Conservation (phyloP, 2,888 invertebrate species). For the Leucozona laternaria region DNA sequence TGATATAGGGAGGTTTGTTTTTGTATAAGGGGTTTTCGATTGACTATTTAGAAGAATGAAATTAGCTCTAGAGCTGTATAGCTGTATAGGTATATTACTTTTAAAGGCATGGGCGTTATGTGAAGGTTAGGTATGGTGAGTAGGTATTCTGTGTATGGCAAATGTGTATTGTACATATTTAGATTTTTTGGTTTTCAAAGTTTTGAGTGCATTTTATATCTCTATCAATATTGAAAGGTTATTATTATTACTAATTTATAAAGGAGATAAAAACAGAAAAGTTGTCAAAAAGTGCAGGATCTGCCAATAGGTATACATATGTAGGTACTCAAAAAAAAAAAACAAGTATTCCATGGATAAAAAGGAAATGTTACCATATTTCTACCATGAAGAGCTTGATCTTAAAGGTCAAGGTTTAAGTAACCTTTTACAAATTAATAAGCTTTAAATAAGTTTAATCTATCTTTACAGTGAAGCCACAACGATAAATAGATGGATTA, state of each 20-base stretch:
- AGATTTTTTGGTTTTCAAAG: neutral
- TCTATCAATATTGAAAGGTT: neutral
- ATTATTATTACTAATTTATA: neutral
- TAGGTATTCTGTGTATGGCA: neutral
- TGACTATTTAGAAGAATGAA: constrained; percentile 15
- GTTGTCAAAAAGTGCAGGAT: neutral
- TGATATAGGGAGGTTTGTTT: neutral
- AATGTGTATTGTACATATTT: neutral
- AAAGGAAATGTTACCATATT: too few species aligned
- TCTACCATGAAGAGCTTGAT: too few species aligned
- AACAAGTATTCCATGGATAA: too few species aligned
- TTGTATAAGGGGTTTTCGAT: neutral
- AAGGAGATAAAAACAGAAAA: neutral
- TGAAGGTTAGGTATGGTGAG: neutral
- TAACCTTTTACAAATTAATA: too few species aligned
- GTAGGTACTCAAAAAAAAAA: too few species aligned
- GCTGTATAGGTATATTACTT: neutral
- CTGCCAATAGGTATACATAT: too few species aligned
- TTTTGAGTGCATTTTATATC: neutral
- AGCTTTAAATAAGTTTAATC: too few species aligned
- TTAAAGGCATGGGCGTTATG: neutral
- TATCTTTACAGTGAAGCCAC: too few species aligned
- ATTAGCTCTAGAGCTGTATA: neutral
- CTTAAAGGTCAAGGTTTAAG: too few species aligned
- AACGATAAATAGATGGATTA: too few species aligned